Evolutionary conservation across 2,113 vertebrate genomes (phyloP).

Genomic region (Shinisaurus crocodilurus): DNA sequence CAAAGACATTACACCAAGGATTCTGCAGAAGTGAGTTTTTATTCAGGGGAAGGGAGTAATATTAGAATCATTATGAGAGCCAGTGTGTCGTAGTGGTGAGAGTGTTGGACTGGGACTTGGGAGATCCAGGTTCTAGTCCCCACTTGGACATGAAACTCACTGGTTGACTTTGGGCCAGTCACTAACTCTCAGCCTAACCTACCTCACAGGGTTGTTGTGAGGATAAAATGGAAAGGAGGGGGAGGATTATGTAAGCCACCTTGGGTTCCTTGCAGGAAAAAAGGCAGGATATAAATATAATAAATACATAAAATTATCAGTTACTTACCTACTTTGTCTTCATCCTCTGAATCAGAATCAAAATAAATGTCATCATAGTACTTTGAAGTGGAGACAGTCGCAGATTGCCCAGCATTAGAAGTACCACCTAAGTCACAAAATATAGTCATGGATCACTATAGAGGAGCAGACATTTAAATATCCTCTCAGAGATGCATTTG

Average conservation of each 20-base stretch:
- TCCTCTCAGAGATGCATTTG: not conserved
- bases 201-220: too few relatives aligned
- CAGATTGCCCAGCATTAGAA: constrained; percentile 57
- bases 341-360: constrained; percentile 92
- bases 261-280: too few relatives aligned
- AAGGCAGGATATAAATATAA: too few relatives aligned
- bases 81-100: too few relatives aligned
- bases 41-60: not conserved
- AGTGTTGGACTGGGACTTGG: too few relatives aligned
- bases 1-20: not conserved
- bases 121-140: too few relatives aligned
- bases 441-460: not conserved
- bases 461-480: not conserved
- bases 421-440: constrained; percentile 69
- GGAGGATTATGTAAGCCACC: too few relatives aligned
- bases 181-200: too few relatives aligned
- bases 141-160: too few relatives aligned
- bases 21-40: not conserved
- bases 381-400: constrained; percentile 45
- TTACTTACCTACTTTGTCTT: constrained; percentile 79
- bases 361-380: constrained; percentile 94
- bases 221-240: too few relatives aligned
- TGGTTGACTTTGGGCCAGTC: too few relatives aligned
- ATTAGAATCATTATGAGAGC: not conserved
- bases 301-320: not conserved